phyloP scores from a whole-genome alignment of 2,113 vertebrate species.

The Montifringilla adamsi region DNA sequence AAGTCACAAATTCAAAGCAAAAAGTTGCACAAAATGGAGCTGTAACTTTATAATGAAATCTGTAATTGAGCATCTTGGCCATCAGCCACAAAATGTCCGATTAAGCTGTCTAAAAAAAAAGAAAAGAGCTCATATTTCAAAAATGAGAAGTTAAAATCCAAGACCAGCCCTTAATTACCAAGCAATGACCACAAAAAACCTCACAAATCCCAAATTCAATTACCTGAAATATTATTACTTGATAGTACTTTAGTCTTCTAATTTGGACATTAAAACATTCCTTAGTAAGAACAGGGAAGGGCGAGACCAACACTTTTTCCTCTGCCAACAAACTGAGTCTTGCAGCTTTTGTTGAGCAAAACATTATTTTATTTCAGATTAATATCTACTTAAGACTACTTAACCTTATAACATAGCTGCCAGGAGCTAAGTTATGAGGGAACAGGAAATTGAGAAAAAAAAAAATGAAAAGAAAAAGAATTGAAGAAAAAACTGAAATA shows the following conservation, averaged over 20 bases:
- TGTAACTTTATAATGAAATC: not conserved
- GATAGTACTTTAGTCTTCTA: not conserved
- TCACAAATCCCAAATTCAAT: not conserved
- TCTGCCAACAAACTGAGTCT: not conserved
- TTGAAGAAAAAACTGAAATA: not conserved
- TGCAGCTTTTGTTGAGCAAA: not conserved
- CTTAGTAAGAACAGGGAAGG: not conserved
- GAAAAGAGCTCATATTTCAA: not conserved
- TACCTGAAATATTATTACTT: not conserved
- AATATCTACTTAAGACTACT: not conserved
- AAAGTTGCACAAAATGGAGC: not conserved
- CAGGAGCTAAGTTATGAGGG: not conserved
- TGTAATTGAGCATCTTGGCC: not conserved
- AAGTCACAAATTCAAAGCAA: slow-evolving; percentile 1
- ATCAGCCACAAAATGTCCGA: not conserved
- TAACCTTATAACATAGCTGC: not conserved
- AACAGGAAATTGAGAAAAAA: not conserved
- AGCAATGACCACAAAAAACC: not conserved
- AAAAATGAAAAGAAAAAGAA: not conserved
- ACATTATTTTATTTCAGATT: not conserved
- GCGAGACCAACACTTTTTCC: not conserved
- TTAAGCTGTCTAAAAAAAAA: not conserved
- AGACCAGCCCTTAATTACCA: not conserved
- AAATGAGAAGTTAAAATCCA: not conserved
- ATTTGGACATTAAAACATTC: not conserved